phyloP scores from a whole-genome alignment of 1,140 invertebrate genomes.

The Samia ricini region DNA sequence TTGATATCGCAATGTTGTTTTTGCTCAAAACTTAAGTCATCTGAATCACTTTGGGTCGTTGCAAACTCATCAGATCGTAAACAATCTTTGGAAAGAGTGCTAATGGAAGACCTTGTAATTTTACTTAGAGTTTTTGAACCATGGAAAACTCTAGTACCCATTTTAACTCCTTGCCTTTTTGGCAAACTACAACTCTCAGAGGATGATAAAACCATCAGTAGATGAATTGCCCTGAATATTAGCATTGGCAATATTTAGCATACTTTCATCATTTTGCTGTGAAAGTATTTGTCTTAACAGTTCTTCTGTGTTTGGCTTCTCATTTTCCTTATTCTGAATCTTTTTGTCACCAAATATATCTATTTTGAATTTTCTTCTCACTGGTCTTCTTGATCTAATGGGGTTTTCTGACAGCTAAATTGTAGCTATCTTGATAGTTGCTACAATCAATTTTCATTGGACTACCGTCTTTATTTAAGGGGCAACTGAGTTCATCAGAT shows the following conservation, averaged over 20 bases:
- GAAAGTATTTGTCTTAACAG: slow-evolving; percentile 53
- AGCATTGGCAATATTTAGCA: slow-evolving; percentile 45
- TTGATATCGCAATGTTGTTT: slow-evolving; percentile 64
- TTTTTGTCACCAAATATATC: slow-evolving; percentile 77
- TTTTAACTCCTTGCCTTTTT: slow-evolving; percentile 83
- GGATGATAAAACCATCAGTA: slow-evolving; percentile 66
- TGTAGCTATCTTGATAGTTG: slow-evolving; percentile 76
- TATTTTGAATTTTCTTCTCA: slow-evolving; percentile 59
- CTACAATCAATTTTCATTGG: slow-evolving; percentile 61
- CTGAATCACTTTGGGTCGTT: slow-evolving; percentile 71
- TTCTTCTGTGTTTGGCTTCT: slow-evolving; percentile 79
- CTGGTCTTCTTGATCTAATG: slow-evolving; percentile 46
- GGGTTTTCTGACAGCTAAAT: slow-evolving; percentile 73
- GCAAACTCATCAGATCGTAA: slow-evolving; percentile 60
- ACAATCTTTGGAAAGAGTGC: slow-evolving; percentile 35
- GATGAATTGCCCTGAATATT: slow-evolving; percentile 51
- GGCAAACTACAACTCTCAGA: slow-evolving; percentile 77
- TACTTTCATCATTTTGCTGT: slow-evolving; percentile 59
- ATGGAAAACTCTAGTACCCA: slow-evolving; percentile 83
- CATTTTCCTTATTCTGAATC: slow-evolving; percentile 84
- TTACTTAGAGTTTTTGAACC: slow-evolving; percentile 55
- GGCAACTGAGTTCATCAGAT: slow-evolving; percentile 80
- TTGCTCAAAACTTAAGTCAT: slow-evolving; percentile 61
- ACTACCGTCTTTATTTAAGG: slow-evolving; percentile 47
- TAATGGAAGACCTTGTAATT: slow-evolving; percentile 35